phyloP scores from a whole-genome alignment of 2,888 invertebrate species.

The Conomelus anceps region DNA sequence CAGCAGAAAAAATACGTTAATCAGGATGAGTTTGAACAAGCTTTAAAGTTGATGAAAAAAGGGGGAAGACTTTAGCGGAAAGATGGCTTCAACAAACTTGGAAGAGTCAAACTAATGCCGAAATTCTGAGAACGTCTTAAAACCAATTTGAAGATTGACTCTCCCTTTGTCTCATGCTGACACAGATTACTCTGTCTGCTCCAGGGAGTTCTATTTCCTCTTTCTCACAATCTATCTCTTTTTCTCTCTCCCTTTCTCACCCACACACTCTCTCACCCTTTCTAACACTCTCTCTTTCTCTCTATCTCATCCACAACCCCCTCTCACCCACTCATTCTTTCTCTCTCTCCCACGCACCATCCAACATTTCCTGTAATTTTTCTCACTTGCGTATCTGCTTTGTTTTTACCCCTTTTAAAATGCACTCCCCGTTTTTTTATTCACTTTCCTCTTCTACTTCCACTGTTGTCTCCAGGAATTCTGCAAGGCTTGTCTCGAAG shows the following conservation, averaged over 20 bases:
- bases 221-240: neutral
- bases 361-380: neutral
- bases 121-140: neutral
- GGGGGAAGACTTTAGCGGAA: neutral
- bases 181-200: neutral
- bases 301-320: neutral
- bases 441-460: neutral
- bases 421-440: neutral
- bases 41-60: neutral
- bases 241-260: neutral
- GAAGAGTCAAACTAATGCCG: neutral
- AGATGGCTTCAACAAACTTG: neutral
- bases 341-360: neutral
- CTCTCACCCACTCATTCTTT: neutral
- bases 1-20: neutral
- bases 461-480: neutral
- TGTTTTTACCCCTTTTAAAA: neutral
- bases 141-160: neutral
- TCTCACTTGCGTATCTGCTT: too few relatives aligned
- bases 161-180: neutral
- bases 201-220: neutral
- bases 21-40: neutral
- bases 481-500: neutral
- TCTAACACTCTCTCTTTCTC: too few relatives aligned
- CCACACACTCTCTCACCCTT: too few relatives aligned